Evolutionary conservation across 30 jellyfish, hydroid and myxozoan species (phyloP).

Genomic region (Turritopsis rubra): DNA sequence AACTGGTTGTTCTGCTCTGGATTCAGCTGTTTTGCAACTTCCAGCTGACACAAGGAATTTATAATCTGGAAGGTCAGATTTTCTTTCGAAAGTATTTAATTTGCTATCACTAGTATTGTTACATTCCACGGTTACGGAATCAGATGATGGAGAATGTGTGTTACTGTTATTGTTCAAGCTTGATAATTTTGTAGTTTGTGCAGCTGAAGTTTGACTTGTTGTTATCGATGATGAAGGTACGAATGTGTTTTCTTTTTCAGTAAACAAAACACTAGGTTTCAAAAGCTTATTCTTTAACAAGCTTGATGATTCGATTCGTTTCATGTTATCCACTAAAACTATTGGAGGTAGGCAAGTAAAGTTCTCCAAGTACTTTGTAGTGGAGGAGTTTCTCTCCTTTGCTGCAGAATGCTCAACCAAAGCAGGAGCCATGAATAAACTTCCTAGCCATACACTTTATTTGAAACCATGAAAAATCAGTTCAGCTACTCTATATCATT

Average conservation of each 20-base stretch:
- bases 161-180: neutral
- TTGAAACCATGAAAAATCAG: neutral
- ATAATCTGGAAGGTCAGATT: neutral
- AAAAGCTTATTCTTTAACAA: neutral
- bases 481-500: neutral
- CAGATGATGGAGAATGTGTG: neutral
- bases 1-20: neutral
- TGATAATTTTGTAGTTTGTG: neutral
- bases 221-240: neutral
- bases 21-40: neutral
- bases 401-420: constrained; percentile 20
- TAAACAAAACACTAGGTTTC: neutral
- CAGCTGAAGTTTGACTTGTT: neutral
- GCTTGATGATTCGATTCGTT: neutral
- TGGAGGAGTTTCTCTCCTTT: constrained; percentile 12
- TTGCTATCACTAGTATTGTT: neutral
- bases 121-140: neutral
- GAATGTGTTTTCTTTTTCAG: neutral
- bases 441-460: constrained; percentile 8
- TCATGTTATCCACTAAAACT: neutral
- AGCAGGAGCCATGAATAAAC: constrained; percentile 19
- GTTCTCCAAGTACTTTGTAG: neutral
- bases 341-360: constrained; percentile 1
- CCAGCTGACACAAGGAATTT: neutral
- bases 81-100: neutral